These are phyloP conservation scores for Pogonocichla stellata DNA, from an alignment of 2,113 vertebrate species.

Conservation along the genomic window DNA sequence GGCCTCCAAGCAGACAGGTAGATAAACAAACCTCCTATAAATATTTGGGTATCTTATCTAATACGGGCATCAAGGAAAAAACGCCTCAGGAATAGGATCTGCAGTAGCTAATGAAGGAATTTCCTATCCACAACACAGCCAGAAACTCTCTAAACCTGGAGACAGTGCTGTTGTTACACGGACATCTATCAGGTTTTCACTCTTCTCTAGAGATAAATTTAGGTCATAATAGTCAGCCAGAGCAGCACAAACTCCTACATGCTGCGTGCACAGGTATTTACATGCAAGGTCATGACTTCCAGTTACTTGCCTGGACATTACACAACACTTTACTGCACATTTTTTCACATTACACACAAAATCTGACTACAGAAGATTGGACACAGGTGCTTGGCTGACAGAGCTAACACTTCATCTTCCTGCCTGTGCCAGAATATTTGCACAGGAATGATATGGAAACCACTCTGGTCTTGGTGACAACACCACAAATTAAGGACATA, in stretches of 20 bases:
- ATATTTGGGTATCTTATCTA: background rate
- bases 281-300: background rate
- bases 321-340: background rate
- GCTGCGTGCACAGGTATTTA: background rate
- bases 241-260: background rate
- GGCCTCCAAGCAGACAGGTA: background rate
- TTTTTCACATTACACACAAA: background rate
- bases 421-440: background rate
- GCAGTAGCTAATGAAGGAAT: background rate
- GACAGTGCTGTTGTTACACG: background rate
- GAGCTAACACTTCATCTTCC: background rate
- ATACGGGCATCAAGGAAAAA: background rate
- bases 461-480: background rate
- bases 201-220: background rate
- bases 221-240: background rate
- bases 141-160: background rate
- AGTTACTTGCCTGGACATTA: background rate
- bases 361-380: background rate
- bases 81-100: background rate
- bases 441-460: background rate
- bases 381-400: background rate
- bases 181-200: background rate
- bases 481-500: background rate
- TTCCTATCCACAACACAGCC: background rate
- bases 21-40: background rate